phyloP scores from a whole-genome alignment of 2,888 invertebrate species.

The Brachylomia viminalis region DNA sequence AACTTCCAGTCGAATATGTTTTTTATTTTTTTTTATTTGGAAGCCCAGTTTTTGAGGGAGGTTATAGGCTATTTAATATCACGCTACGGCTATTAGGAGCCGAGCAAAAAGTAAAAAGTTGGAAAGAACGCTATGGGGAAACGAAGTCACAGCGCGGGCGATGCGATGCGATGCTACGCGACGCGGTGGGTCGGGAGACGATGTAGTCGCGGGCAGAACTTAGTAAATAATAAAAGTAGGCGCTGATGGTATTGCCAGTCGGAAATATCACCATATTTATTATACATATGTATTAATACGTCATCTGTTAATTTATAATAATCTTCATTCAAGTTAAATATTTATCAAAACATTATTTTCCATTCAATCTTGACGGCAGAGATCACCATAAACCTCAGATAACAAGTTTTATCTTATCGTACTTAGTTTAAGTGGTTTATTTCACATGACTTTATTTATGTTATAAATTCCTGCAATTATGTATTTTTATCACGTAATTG shows the following conservation, averaged over 20 bases:
- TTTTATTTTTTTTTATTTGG: too few relatives aligned
- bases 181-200: too few relatives aligned
- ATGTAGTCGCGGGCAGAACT: too few relatives aligned
- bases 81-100: too few relatives aligned
- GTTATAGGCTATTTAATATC: too few relatives aligned
- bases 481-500: slow-evolving; percentile 42
- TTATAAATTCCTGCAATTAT: slow-evolving; percentile 20
- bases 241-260: neutral
- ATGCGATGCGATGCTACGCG: too few relatives aligned
- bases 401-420: slow-evolving; percentile 36
- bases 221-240: neutral
- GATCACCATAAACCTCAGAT: slow-evolving; percentile 4
- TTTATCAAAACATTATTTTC: slow-evolving; percentile 6
- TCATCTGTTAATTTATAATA: neutral
- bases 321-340: too few relatives aligned
- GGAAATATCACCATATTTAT: neutral
- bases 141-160: too few relatives aligned
- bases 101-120: too few relatives aligned
- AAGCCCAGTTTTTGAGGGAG: too few relatives aligned
- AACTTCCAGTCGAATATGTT: too few relatives aligned
- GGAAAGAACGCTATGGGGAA: too few relatives aligned
- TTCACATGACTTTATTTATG: slow-evolving; percentile 39
- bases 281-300: neutral
- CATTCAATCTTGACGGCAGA: slow-evolving; percentile 2
- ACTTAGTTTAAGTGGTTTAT: slow-evolving; percentile 32